These are phyloP conservation scores for Synergus japonicus DNA, from an alignment of 2,888 invertebrate species.

Conservation along the genomic window DNA sequence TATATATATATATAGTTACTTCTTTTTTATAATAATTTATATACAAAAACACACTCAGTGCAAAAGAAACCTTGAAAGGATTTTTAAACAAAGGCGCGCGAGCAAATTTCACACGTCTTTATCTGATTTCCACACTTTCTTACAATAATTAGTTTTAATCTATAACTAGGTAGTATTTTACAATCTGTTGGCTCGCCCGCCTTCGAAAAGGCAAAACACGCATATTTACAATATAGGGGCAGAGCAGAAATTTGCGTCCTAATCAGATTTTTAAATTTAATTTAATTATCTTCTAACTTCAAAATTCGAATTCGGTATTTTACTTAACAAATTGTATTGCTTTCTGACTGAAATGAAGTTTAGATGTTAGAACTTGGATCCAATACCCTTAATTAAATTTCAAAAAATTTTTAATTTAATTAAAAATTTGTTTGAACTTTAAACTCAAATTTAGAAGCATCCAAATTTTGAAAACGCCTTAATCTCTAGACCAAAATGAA, in stretches of 20 bases:
- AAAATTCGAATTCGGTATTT: too few relatives aligned
- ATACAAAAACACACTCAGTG: conserved; percentile 33
- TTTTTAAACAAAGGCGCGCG: conserved; percentile 21
- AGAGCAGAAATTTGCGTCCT: neutral
- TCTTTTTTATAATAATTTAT: conserved; percentile 27
- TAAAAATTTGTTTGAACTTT: too few relatives aligned
- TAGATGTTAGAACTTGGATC: too few relatives aligned
- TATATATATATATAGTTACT: conserved; percentile 29
- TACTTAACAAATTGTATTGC: too few relatives aligned
- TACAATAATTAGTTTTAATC: conserved; percentile 44
- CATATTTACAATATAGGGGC: conserved; percentile 38
- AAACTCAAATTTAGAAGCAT: too few relatives aligned
- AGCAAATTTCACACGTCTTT: conserved; percentile 4
- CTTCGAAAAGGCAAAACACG: conserved; percentile 40
- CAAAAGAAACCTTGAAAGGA: conserved; percentile 33
- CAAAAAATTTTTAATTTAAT: too few relatives aligned
- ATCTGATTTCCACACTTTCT: conserved; percentile 4
- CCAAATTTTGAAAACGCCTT: too few relatives aligned
- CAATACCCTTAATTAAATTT: too few relatives aligned
- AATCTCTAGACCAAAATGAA: too few relatives aligned
- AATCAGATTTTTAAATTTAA: neutral
- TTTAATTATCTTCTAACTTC: neutral
- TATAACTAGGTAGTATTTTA: conserved; percentile 41
- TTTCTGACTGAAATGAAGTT: too few relatives aligned
- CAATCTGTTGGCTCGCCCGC: conserved; percentile 35